Conservation (phyloP, 2,888 invertebrate genomes). For the Petrophora chlorosata region DNA sequence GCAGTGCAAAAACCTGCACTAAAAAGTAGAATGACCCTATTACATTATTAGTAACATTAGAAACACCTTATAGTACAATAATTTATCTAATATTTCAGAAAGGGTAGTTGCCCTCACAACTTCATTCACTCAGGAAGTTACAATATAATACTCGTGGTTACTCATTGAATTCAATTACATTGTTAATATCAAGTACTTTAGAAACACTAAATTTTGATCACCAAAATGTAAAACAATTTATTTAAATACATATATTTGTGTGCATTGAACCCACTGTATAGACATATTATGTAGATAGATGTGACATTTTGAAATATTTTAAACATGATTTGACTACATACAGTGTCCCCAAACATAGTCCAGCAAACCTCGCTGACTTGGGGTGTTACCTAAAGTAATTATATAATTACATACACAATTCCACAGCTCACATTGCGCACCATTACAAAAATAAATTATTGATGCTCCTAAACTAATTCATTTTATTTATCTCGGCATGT, state of each 20-base stretch:
- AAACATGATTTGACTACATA: slow-evolving; percentile 80
- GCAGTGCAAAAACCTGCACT: too few species aligned
- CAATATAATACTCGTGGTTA: slow-evolving; percentile 29
- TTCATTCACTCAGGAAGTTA: slow-evolving; percentile 27
- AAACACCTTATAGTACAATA: slow-evolving; percentile 22
- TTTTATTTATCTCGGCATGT: slow-evolving; percentile 81
- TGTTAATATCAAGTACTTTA: slow-evolving; percentile 38
- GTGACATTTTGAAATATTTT: slow-evolving; percentile 62
- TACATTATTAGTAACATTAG: slow-evolving; percentile 23
- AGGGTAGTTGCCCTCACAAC: slow-evolving; percentile 28
- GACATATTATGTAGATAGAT: slow-evolving; percentile 62
- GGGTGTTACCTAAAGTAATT: slow-evolving; percentile 69
- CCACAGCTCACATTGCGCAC: slow-evolving; percentile 82
- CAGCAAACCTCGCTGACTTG: slow-evolving; percentile 66
- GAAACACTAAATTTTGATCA: slow-evolving; percentile 55
- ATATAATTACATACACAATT: slow-evolving; percentile 76
- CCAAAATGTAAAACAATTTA: slow-evolving; percentile 58
- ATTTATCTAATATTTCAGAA: slow-evolving; percentile 13
- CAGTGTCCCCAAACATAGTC: slow-evolving; percentile 73
- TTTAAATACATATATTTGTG: slow-evolving; percentile 48
- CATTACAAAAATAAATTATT: slow-evolving; percentile 84
- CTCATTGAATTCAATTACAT: slow-evolving; percentile 37
- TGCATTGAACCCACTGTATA: slow-evolving; percentile 62
- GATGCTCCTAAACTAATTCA: slow-evolving; percentile 74
- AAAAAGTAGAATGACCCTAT: too few species aligned